Base-by-base conservation (phyloP, 2,797 vertebrate genomes). In the Anguilla obscura region DNA sequence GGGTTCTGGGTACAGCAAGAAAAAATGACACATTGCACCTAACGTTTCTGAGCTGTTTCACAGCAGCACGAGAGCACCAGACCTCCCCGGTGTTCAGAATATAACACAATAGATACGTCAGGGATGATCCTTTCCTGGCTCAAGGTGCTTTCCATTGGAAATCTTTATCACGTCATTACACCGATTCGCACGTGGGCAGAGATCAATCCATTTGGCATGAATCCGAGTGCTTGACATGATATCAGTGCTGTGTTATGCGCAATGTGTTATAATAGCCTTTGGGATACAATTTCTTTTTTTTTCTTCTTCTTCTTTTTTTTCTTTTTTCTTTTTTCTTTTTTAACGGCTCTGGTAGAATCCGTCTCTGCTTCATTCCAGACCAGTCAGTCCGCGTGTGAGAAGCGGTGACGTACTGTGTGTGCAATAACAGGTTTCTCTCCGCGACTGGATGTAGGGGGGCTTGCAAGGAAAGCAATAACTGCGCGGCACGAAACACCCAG, bases 391-490 rank as follows among this genome's bases (percentile, higher is more conserved):
- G 10, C 52, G 0, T 9, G 54, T 50, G 30, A 30, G 69, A 33
- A 71, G 69, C 69, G 33, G 71, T 33, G 71, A 76, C 71, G 14
- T 18, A 76, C 71, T 33, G 71, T 36, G 14, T 14, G 14, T 14
- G 71, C 71, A 76, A 76, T 76, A 76, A 76, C 30, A 5, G 21
- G 2, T 33, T 87, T 86, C 87, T 88, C 87, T 89, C 86, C 88
- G 89, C 88, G 91, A 86, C 89, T 89, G 89, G 87, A 88, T 80
- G 86, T 88, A 87, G 12, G 58, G 88, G 89, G 88, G 89, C 89
- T 85, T 91, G 93, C 92, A 90, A 93, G 91, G 90, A 87, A 91
- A 94, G 93, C 93, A 93, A 94, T 92, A 92, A 91, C 91, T 45
- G 40, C 90, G 90, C 86, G 89, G 92, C 91, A 89, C 92, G 92